Evolutionary conservation across 2,113 vertebrate species (phyloP), one percentile per base, ranked within the genome.

Genomic region (Mirza zaza): DNA sequence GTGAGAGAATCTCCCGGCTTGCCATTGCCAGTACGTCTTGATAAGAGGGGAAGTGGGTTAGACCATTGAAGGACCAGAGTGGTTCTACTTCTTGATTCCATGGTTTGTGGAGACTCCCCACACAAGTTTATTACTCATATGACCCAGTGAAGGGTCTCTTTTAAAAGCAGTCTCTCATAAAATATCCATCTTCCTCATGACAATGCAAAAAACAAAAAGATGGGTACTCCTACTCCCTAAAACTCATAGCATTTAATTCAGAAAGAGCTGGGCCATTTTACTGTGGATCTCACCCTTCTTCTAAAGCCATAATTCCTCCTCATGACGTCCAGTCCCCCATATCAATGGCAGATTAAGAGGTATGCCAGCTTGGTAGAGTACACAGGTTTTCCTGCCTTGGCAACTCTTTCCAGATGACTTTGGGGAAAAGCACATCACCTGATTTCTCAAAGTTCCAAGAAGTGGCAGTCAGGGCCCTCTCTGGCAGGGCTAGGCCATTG

Each of bases 401-500:
- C 2, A 92, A 57, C 20, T 68, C 13, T 59, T 2, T 18, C 23
- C 68, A 48, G 25, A 61, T 32, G 29, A 50, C 21, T 63, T 39
- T 14, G 12, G 25, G 21, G 39, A 80, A 77, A 89, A 52, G 9
- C 5, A 50, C 8, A 10, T 39, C 6, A 29, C 34, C 68, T 55
- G 6, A 14, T 5, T 85, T 61, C 20, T 57, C n/a, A 68, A n/a
- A 15, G 11, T 4, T 4, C n/a, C 11, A n/a, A 50, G 34, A 67
- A 52, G 21, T 11, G 25, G 32, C 23, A 14, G 0, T 20, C 1
- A 4, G 39, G 13, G 1, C 14, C n/a, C 14, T 45, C 18, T 6
- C 6, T 73, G 27, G 7, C 27, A 76, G 17, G 25, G 0, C 2
- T 68, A 6, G 10, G 12, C 2, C 67, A 75, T 5, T 6, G 6